phyloP scores from a whole-genome alignment of 2,888 invertebrate species.

The Poecilobothrus nobilitatus region DNA sequence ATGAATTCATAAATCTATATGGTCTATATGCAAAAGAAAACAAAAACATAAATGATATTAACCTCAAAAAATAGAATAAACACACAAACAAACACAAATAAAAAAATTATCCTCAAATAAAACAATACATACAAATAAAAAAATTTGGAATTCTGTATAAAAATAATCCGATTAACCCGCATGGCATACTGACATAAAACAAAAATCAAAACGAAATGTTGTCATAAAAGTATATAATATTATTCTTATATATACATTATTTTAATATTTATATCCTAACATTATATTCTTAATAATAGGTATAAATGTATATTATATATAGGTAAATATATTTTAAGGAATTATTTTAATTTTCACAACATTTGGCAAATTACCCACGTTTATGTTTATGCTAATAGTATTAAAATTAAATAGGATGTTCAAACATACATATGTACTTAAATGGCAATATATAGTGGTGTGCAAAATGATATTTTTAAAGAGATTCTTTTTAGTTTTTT shows the following conservation, averaged over 20 bases:
- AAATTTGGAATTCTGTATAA: neutral
- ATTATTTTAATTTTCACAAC: neutral
- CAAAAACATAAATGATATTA: neutral
- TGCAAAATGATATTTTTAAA: no score
- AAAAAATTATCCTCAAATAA: neutral
- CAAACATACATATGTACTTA: no score
- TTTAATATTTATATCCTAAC: no score
- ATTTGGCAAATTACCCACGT: constrained; percentile 4
- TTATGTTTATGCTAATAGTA: constrained; percentile 3
- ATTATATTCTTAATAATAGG: no score
- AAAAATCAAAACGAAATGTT: neutral
- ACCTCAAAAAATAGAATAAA: neutral
- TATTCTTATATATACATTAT: neutral
- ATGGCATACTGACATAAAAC: constrained; percentile 6
- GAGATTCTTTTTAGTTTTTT: no score
- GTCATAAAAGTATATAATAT: neutral
- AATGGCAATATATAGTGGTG: no score
- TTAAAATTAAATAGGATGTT: neutral
- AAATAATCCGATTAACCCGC: constrained; percentile 3
- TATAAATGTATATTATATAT: neutral
- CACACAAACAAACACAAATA: neutral
- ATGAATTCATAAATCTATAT: no score
- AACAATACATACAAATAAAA: neutral
- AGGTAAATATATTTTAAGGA: neutral
- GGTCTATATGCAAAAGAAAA: no score